Base-by-base conservation (phyloP, 2,797 vertebrate species). In the Pseudopleuronectes americanus region DNA sequence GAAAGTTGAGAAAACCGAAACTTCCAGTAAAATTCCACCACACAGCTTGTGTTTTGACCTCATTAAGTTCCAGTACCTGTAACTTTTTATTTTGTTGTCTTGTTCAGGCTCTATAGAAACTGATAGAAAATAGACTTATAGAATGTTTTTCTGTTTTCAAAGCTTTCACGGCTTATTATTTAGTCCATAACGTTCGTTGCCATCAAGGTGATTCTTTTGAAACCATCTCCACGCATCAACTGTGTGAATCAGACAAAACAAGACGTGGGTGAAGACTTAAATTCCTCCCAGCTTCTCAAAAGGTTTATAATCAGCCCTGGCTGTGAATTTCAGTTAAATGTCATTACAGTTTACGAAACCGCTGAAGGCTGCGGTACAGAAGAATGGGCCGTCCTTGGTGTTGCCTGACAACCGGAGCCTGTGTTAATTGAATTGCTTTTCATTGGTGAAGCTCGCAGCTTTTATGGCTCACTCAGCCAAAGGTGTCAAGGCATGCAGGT, bases 341-440 rank as follows among this genome's bases (percentile, higher is more conserved):
- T 57, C 60, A 59, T 86, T 81, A 75, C 71, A 71, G 77, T 89
- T 81, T 62, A 69, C 16, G 58, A 88, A 79, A 73, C 23, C n/a
- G 66, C 77, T 90, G 87, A 90, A 90, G 89, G 71, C 86, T 73
- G 73, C 52, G 8, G 61, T 63, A 43, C 57, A 63, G 79, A 84
- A 89, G 78, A 93, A 91, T 88, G 77, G 54, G 4, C 19, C 85
- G 91, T 92, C 93, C 92, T 94, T 94, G 93, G 90, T 83, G 92
- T 93, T 94, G 92, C 93, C 84, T 92, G 84, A 94, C 92, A 92
- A 93, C 92, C 86, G 41, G 71, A 81, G 77, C 68, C 43, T 89
- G 79, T 86, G 23, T 78, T 87, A 86, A 90, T 82, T 91, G 72
- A 93, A 92, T 87, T 75, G 64, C 68, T 87, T 90, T 83, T 76